Evolutionary conservation across 2,113 vertebrate species (phyloP).

Genomic region (Irena cyanogastra): DNA sequence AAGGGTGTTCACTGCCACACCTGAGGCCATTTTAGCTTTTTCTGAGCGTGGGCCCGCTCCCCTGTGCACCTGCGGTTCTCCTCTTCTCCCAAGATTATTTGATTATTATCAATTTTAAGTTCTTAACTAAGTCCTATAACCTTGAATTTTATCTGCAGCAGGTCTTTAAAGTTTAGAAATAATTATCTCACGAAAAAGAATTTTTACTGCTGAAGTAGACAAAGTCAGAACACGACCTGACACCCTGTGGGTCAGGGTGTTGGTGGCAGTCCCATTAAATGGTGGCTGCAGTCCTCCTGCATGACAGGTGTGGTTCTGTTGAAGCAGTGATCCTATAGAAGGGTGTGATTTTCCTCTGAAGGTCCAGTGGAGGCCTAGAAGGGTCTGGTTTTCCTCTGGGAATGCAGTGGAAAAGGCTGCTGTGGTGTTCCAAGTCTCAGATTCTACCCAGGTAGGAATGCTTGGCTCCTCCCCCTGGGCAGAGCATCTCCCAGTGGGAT

Average conservation of each 20-base stretch:
- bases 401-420: background rate
- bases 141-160: too few relatives aligned
- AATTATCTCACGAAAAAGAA: too few relatives aligned
- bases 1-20: too few relatives aligned
- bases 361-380: background rate
- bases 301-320: background rate
- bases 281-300: background rate
- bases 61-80: too few relatives aligned
- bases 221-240: background rate
- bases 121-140: too few relatives aligned
- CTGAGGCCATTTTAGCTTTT: too few relatives aligned
- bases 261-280: background rate
- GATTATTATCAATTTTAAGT: too few relatives aligned
- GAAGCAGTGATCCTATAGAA: background rate
- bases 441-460: background rate
- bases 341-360: background rate
- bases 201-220: too few relatives aligned
- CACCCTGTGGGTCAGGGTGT: background rate
- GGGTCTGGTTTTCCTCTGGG: background rate
- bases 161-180: too few relatives aligned
- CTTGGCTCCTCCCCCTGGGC: background rate
- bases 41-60: too few relatives aligned
- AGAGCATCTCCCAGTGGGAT: background rate
- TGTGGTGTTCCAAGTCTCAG: background rate
- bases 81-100: too few relatives aligned